These are phyloP conservation scores for Hirundichthys speculiger DNA, from an alignment of 2,113 vertebrate species.

Conservation along the genomic window DNA sequence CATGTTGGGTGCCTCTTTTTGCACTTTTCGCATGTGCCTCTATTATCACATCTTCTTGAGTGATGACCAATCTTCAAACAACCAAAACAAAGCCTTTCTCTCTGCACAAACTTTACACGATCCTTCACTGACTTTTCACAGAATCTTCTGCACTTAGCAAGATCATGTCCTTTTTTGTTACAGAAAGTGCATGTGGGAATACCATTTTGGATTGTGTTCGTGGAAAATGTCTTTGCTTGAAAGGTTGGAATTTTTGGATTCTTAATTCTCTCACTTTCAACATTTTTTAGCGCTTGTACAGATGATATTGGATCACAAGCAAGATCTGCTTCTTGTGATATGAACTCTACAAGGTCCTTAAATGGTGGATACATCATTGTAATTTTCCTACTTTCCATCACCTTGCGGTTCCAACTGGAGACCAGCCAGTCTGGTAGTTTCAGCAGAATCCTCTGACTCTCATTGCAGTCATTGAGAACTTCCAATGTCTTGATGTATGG, in stretches of 20 bases:
- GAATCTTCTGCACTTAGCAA: not conserved
- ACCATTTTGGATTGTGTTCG: not conserved
- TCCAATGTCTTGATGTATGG: slow-evolving; percentile 4
- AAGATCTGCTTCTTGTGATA: slow-evolving; percentile 15
- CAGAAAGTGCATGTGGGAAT: not conserved
- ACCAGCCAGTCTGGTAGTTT: not conserved
- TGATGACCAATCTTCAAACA: slow-evolving; percentile 10
- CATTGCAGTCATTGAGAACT: slow-evolving; percentile 18
- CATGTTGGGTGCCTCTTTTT: slow-evolving; percentile 3
- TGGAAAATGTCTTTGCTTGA: slow-evolving; percentile 17
- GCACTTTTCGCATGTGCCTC: not conserved
- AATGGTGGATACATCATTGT: not conserved
- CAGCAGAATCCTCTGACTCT: not conserved
- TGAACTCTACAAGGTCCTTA: not conserved
- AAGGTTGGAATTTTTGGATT: not conserved
- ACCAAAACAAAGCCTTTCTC: slow-evolving; percentile 17
- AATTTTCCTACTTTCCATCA: not conserved
- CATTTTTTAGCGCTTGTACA: slow-evolving; percentile 8
- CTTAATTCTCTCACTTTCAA: not conserved
- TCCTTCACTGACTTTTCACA: not conserved
- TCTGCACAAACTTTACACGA: slow-evolving; percentile 3
- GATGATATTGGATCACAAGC: slow-evolving; percentile 1
- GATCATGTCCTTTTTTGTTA: slow-evolving; percentile 1
- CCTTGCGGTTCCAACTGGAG: not conserved
- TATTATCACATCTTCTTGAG: slow-evolving; percentile 1